A percentile compares a stretch with the other conserved stretches of the same genome.
These are phyloP conservation scores for Asarcornis scutulata DNA, from an alignment of 2,113 vertebrate species.

Conservation along the genomic window DNA sequence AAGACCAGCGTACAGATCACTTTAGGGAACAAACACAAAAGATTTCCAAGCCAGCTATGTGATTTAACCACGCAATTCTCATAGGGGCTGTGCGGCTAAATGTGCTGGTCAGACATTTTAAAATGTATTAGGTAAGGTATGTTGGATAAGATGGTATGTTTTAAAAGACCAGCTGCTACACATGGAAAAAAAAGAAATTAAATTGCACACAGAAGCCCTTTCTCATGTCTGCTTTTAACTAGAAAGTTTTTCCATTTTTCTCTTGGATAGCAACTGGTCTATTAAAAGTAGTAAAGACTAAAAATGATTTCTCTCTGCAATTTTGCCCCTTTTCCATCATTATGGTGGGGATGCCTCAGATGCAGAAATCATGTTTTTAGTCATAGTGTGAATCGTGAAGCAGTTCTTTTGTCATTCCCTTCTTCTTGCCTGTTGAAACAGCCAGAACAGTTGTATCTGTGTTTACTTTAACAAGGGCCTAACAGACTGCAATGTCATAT, in stretches of 20 bases:
- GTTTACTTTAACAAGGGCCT: not conserved
- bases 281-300: not conserved
- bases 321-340: not conserved
- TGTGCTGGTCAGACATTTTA: not conserved
- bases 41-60: not conserved
- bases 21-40: not conserved
- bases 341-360: not conserved
- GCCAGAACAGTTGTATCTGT: not conserved
- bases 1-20: not conserved
- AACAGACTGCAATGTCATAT: not conserved
- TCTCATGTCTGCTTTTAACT: not conserved
- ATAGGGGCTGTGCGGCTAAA: not conserved
- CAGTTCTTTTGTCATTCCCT: not conserved
- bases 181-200: not conserved
- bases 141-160: not conserved
- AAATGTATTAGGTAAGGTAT: not conserved
- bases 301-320: not conserved
- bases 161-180: not conserved
- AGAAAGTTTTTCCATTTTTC: not conserved
- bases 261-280: not conserved
- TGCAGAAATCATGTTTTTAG: not conserved
- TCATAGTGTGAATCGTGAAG: not conserved
- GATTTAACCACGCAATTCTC: not conserved
- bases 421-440: not conserved
- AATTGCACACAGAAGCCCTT: not conserved